A percentile compares a stretch with the other conserved stretches of the same genome.
Evolutionary conservation across 2,113 vertebrate genomes (phyloP).

Genomic region (Muntiacus muntjak): DNA sequence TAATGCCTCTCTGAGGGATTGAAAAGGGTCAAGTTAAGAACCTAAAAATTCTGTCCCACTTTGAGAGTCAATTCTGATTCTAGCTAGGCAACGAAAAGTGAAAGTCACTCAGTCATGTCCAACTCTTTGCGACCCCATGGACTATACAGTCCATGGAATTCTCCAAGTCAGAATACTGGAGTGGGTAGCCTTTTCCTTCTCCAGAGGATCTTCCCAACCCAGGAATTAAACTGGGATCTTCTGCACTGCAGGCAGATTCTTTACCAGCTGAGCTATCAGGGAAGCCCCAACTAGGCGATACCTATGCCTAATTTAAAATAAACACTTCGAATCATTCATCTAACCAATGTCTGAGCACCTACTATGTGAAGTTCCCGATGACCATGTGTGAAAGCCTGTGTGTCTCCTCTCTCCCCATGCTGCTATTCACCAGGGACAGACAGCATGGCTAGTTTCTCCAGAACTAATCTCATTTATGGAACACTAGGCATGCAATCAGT

Average conservation of each 20-base stretch:
- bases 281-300: not conserved
- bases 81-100: not conserved
- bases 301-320: not conserved
- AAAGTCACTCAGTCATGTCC: not conserved
- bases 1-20: fast-evolving
- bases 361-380: fast-evolving
- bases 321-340: not conserved
- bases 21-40: not conserved
- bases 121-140: not conserved
- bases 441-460: not conserved
- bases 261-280: not conserved
- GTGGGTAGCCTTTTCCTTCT: not conserved
- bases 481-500: not conserved
- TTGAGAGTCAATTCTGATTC: not conserved
- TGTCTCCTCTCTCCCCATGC: fast-evolving
- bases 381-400: fast-evolving
- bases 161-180: not conserved
- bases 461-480: not conserved
- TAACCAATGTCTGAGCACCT: not conserved
- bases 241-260: fast-evolving
- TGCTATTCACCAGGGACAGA: too few relatives aligned
- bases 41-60: not conserved
- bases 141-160: not conserved
- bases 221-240: not conserved
- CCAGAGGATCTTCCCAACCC: not conserved